phyloP scores from a whole-genome alignment of 2,113 vertebrate species.

The Raphicerus campestris region DNA sequence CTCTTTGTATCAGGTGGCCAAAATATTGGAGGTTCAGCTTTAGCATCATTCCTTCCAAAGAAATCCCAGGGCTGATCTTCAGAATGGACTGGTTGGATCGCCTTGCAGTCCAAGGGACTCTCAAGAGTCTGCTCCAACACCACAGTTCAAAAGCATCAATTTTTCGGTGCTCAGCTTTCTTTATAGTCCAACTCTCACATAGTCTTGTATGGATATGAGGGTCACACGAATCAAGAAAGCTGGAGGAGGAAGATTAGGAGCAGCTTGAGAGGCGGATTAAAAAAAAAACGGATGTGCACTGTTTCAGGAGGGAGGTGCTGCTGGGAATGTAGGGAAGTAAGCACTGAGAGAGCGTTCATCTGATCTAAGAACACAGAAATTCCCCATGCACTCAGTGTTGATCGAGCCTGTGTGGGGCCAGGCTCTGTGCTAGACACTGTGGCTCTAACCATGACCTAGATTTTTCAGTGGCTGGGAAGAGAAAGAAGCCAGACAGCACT shows the following conservation, averaged over 20 bases:
- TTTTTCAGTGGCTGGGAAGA: background rate
- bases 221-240: background rate
- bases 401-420: background rate
- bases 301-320: background rate
- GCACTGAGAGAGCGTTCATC: background rate
- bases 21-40: background rate
- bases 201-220: background rate
- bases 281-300: background rate
- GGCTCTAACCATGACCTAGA: background rate
- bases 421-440: background rate
- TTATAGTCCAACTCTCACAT: background rate
- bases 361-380: background rate
- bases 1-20: fast-evolving
- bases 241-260: background rate
- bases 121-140: background rate
- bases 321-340: background rate
- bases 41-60: background rate
- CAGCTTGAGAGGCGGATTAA: background rate
- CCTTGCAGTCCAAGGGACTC: background rate
- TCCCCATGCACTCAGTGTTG: background rate
- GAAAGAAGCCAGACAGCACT: background rate
- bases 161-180: background rate
- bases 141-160: background rate
- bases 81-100: background rate
- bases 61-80: background rate